These are phyloP conservation scores for Metallyticus violacea DNA, from an alignment of 2,888 invertebrate species.

Conservation along the genomic window DNA sequence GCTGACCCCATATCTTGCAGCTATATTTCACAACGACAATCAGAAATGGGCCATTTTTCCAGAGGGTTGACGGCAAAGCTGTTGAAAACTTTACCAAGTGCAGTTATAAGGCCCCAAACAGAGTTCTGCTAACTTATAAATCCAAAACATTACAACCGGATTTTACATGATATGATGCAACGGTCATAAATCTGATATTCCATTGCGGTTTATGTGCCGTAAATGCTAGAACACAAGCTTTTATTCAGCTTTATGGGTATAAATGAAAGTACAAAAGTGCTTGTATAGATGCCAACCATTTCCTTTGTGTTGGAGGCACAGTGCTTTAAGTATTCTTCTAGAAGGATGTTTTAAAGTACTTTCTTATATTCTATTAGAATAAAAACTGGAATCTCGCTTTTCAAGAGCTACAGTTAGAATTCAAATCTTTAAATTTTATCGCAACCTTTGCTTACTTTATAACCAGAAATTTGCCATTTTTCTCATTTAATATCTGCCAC, in stretches of 20 bases:
- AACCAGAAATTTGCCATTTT: too few species aligned
- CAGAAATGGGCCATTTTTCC: not conserved
- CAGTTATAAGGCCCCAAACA: not conserved
- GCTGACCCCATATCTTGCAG: not conserved
- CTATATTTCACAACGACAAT: not conserved
- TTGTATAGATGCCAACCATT: too few species aligned
- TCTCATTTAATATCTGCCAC: too few species aligned
- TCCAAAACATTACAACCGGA: not conserved
- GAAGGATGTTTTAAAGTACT: too few species aligned
- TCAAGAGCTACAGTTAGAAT: too few species aligned
- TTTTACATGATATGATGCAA: not conserved
- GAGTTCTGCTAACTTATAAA: not conserved
- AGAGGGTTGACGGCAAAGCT: not conserved
- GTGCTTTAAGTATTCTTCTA: too few species aligned
- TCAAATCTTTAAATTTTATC: too few species aligned
- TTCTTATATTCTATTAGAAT: too few species aligned
- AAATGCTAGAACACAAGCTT: too few species aligned
- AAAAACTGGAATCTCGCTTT: too few species aligned
- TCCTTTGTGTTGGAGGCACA: too few species aligned
- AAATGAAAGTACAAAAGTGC: not conserved
- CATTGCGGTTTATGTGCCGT: not conserved
- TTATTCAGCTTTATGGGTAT: not conserved
- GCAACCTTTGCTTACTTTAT: too few species aligned
- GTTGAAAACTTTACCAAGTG: not conserved
- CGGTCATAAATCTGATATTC: not conserved